A percentile compares a stretch with the other conserved stretches of the same genome.
Evolutionary conservation across 2,888 invertebrate species (phyloP).

Genomic region (Diplolepis rosae): DNA sequence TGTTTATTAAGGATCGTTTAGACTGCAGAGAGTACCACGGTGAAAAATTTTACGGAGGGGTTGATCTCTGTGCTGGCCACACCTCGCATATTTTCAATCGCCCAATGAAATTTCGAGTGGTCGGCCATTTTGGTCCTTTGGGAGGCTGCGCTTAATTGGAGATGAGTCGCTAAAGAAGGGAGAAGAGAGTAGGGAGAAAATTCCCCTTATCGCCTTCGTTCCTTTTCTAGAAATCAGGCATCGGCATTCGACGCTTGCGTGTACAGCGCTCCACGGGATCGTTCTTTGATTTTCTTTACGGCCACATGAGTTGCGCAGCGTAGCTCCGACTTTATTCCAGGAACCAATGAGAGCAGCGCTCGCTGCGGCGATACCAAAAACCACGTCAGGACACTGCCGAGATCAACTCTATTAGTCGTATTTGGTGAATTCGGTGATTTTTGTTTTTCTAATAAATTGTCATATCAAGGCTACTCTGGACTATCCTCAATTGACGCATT

Average conservation of each 20-base stretch:
- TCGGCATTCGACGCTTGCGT: neutral
- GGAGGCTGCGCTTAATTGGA: slow-evolving; percentile 4
- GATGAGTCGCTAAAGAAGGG: neutral
- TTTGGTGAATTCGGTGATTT: neutral
- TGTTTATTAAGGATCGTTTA: neutral
- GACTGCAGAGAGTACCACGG: neutral
- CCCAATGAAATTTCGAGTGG: neutral
- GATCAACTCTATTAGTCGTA: neutral
- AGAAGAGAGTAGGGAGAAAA: neutral
- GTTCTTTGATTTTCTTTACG: neutral
- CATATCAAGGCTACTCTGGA: neutral
- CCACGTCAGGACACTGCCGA: neutral
- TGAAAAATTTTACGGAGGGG: neutral
- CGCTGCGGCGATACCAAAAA: slow-evolving; percentile 4
- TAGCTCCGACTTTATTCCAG: neutral
- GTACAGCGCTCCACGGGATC: neutral
- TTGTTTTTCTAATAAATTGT: neutral
- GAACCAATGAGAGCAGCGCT: slow-evolving; percentile 2
- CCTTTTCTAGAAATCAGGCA: neutral
- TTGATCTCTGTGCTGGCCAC: neutral
- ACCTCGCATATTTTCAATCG: neutral
- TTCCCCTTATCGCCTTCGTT: slow-evolving; percentile 3
- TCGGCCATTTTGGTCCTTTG: slow-evolving; percentile 22
- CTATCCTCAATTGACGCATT: too few relatives aligned
- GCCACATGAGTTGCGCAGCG: neutral